These are phyloP conservation scores for Orthonyx spaldingii DNA, from an alignment of 2,113 vertebrate species.

Conservation along the genomic window DNA sequence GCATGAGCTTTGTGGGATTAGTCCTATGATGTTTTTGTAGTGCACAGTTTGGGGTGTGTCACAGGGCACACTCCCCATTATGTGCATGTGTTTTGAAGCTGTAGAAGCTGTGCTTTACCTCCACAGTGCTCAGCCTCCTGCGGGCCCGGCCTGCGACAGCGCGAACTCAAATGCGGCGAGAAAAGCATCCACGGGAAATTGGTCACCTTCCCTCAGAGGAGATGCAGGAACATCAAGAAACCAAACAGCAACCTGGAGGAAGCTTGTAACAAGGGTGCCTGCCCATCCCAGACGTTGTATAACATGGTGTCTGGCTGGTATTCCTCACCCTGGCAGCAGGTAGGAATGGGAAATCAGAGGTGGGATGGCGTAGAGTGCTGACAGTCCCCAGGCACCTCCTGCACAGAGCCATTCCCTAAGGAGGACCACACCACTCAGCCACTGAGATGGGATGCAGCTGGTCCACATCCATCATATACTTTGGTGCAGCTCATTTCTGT, in stretches of 20 bases:
- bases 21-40: background rate
- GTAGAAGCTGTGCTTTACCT: background rate
- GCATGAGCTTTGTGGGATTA: background rate
- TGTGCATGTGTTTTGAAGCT: background rate
- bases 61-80: background rate
- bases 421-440: background rate
- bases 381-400: background rate
- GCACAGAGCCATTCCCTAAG: background rate
- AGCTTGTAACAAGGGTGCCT: conserved; percentile 77
- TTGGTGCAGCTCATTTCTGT: background rate
- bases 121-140: conserved; percentile 88
- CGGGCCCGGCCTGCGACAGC: conserved; percentile 79
- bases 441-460: background rate
- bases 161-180: conserved; percentile 87
- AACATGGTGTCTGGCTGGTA: conserved; percentile 81
- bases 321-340: conserved; percentile 93
- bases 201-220: conserved; percentile 80
- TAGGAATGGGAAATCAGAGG: conserved; percentile 8
- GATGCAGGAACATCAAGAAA: conserved; percentile 88
- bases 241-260: conserved; percentile 81
- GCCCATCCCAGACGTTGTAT: conserved; percentile 63
- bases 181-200: conserved; percentile 79
- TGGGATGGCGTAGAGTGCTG: background rate
- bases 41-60: background rate
- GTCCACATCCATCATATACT: background rate